Conservation (phyloP, 2,888 invertebrate species). For the Ametastegia equiseti region DNA sequence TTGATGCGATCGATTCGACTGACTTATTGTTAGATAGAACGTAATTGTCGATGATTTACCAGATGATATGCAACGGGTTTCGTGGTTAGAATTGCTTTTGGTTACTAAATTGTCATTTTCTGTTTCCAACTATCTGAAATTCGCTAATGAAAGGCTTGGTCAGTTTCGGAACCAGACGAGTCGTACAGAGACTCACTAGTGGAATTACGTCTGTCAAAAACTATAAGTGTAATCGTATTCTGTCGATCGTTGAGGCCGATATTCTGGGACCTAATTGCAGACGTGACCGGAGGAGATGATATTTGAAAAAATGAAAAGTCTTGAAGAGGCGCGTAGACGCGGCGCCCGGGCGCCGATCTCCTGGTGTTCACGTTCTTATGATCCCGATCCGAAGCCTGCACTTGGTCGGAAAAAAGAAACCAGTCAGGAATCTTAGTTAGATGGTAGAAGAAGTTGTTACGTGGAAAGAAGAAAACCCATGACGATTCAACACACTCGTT, state of each 20-base stretch:
- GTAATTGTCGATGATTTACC: no score
- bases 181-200: background rate
- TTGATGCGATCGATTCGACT: no score
- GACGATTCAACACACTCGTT: background rate
- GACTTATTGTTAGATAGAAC: no score
- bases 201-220: background rate
- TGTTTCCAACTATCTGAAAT: no score
- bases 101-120: no score
- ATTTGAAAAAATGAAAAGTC: slow-evolving; percentile 15
- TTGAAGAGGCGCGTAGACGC: slow-evolving; percentile 29
- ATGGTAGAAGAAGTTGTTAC: background rate
- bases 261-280: background rate
- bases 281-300: background rate
- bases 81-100: no score
- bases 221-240: background rate
- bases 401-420: slow-evolving; percentile 1
- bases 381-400: slow-evolving; percentile 24
- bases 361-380: slow-evolving; percentile 23
- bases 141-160: no score
- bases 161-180: no score
- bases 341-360: slow-evolving; percentile 39
- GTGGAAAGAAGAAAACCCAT: background rate
- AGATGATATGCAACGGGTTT: no score
- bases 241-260: background rate
- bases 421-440: slow-evolving; percentile 17